Conservation (phyloP, 2,888 invertebrate genomes). For the Polia nebulosa region DNA sequence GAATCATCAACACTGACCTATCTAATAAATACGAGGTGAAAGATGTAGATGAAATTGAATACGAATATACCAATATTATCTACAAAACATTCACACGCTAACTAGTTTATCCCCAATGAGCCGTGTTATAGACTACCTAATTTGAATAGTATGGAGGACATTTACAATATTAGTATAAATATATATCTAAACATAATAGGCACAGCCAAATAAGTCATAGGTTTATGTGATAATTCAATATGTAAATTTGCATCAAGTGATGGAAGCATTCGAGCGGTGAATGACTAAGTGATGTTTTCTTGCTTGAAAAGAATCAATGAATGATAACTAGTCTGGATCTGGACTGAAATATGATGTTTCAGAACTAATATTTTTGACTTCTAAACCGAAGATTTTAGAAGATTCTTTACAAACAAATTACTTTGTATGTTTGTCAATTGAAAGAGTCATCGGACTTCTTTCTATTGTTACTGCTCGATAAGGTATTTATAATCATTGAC, state of each 20-base stretch:
- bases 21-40: no score
- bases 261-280: constrained; percentile 24
- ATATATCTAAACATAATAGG: constrained; percentile 9
- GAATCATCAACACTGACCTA: constrained; percentile 2
- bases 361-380: not conserved
- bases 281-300: constrained; percentile 20
- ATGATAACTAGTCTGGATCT: not conserved
- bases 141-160: constrained; percentile 57
- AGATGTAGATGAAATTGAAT: not conserved
- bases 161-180: constrained; percentile 21
- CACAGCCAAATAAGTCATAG: constrained; percentile 39
- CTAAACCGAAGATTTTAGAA: not conserved
- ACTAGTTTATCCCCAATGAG: constrained; percentile 22
- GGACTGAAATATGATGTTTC: not conserved
- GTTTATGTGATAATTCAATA: constrained; percentile 34
- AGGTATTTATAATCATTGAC: constrained; percentile 61
- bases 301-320: constrained; percentile 21
- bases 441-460: not conserved
- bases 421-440: not conserved
- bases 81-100: not conserved
- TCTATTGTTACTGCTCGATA: constrained; percentile 7
- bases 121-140: constrained; percentile 28
- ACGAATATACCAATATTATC: not conserved
- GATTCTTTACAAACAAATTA: not conserved
- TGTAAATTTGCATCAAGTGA: constrained; percentile 32